A percentile compares a stretch with the other conserved stretches of the same genome.
These are phyloP conservation scores for Ceyx melanurus DNA, from an alignment of 2,113 vertebrate genomes.

Conservation along the genomic window DNA sequence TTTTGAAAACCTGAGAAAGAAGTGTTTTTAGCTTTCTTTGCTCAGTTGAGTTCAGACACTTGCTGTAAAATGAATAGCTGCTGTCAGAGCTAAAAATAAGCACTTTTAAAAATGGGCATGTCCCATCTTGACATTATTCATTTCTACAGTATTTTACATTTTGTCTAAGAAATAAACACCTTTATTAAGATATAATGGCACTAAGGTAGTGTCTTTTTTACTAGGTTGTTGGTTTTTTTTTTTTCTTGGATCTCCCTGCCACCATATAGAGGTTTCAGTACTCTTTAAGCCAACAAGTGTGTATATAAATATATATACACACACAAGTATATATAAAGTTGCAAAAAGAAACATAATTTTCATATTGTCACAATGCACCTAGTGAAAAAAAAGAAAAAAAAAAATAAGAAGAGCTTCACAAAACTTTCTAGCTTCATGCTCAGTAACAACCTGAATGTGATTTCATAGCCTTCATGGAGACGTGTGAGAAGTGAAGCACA, in stretches of 20 bases:
- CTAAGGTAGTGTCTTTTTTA: neutral
- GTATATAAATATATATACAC: neutral
- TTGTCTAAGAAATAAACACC: neutral
- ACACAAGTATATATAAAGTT: neutral
- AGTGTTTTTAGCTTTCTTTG: neutral
- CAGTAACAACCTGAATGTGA: neutral
- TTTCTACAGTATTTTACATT: neutral
- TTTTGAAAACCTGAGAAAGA: neutral
- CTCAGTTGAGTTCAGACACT: neutral
- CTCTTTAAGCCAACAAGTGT: neutral
- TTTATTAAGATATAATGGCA: neutral
- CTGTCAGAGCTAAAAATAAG: constrained; percentile 35
- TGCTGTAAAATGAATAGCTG: constrained; percentile 6
- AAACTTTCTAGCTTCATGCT: neutral
- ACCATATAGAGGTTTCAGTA: neutral
- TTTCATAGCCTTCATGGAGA: neutral
- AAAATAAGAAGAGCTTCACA: neutral
- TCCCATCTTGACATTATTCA: neutral
- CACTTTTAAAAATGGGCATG: neutral
- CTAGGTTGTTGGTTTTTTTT: no score
- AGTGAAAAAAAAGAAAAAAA: neutral
- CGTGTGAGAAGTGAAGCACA: neutral
- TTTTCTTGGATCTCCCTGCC: neutral
- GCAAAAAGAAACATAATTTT: neutral
- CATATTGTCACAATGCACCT: neutral